A percentile compares a stretch with the other conserved stretches of the same genome.
phyloP scores from a whole-genome alignment of 2,888 invertebrate genomes.

The Biston stratarius region DNA sequence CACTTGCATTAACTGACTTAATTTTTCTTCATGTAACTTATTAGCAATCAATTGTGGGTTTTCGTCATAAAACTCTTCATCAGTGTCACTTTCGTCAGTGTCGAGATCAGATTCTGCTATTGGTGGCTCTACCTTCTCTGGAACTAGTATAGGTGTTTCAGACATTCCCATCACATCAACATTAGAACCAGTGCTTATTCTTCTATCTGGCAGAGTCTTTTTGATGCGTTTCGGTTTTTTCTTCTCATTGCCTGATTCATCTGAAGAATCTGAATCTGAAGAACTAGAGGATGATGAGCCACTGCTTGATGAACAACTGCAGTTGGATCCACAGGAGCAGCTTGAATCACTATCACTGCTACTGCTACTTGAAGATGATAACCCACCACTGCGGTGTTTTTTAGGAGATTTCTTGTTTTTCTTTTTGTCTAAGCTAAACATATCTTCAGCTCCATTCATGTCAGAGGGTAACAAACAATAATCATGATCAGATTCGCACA shows the following conservation, averaged over 20 bases:
- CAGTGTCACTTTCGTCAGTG: constrained; percentile 94
- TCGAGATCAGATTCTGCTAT: constrained; percentile 94
- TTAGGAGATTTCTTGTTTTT: constrained; percentile 82
- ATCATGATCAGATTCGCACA: constrained; percentile 91
- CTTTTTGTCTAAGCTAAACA: constrained; percentile 73
- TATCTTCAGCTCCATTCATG: constrained; percentile 78
- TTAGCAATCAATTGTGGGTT: constrained; percentile 92
- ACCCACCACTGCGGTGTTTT: constrained; percentile 77
- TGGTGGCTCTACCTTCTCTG: constrained; percentile 85
- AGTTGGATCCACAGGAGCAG: constrained; percentile 94
- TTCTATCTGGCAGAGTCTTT: constrained; percentile 69
- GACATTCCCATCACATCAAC: constrained; percentile 84
- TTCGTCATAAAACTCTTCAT: constrained; percentile 95
- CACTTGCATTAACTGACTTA: constrained; percentile 88
- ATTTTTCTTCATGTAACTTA: constrained; percentile 91
- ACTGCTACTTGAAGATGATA: constrained; percentile 91
- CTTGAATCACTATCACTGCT: constrained; percentile 92
- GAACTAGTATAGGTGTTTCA: constrained; percentile 77
- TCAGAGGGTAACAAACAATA: constrained; percentile 88
- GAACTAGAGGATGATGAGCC: constrained; percentile 89
- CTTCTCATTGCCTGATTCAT: constrained; percentile 74
- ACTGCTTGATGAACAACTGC: constrained; percentile 92
- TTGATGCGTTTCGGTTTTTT: constrained; percentile 76
- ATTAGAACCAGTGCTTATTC: constrained; percentile 81
- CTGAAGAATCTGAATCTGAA: constrained; percentile 80